Percentiles rank a stretch among this genome's conserved stretches.
Conservation (phyloP, 2,888 invertebrate genomes). For the Hipparchia sbordonii region DNA sequence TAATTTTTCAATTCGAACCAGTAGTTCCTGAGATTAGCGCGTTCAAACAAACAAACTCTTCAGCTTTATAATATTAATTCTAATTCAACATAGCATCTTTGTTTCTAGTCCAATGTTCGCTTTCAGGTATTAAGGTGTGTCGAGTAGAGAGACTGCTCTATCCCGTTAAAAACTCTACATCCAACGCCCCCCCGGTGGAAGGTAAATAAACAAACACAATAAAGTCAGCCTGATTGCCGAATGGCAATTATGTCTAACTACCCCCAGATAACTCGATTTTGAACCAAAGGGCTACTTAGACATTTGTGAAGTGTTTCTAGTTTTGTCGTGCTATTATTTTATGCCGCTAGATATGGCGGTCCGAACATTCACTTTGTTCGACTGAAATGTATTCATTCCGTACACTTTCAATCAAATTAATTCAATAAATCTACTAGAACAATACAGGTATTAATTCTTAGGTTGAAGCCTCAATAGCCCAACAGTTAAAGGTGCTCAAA, state of each 20-base stretch:
- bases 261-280: conserved; percentile 42
- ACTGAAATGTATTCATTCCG: too few relatives aligned
- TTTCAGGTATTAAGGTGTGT: background rate
- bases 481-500: too few relatives aligned
- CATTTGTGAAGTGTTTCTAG: conserved; percentile 4
- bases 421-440: too few relatives aligned
- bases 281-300: conserved; percentile 27
- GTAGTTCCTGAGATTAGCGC: too few relatives aligned
- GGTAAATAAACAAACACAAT: conserved; percentile 64
- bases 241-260: conserved; percentile 63
- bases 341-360: background rate
- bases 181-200: conserved; percentile 37
- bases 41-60: too few relatives aligned
- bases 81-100: too few relatives aligned
- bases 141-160: conserved; percentile 4
- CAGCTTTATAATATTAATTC: too few relatives aligned
- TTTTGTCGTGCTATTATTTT: background rate
- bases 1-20: too few relatives aligned
- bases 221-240: conserved; percentile 55
- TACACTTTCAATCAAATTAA: too few relatives aligned
- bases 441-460: too few relatives aligned
- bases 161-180: conserved; percentile 6
- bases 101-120: background rate
- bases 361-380: too few relatives aligned
- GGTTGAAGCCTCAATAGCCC: too few relatives aligned